These are phyloP conservation scores for Lochmaea capreae DNA, from an alignment of 2,888 invertebrate species.

Conservation along the genomic window DNA sequence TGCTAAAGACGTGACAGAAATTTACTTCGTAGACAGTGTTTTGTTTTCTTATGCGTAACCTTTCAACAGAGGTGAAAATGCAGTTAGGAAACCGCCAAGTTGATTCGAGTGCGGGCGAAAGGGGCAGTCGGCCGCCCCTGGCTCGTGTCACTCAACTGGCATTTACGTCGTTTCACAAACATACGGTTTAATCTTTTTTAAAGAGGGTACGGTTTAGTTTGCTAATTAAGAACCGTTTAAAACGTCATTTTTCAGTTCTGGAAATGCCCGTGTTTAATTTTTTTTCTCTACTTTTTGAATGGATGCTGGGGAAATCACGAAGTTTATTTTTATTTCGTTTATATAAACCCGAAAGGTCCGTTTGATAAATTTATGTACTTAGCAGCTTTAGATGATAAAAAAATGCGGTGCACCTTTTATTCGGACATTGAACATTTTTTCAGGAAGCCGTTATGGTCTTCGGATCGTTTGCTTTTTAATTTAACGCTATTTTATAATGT, in stretches of 20 bases:
- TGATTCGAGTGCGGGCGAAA: constrained; percentile 16
- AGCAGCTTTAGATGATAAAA: background rate
- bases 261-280: constrained; percentile 12
- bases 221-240: constrained; percentile 67
- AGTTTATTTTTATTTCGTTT: constrained; percentile 14
- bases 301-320: constrained; percentile 17
- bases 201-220: constrained; percentile 66
- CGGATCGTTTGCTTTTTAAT: too few relatives aligned
- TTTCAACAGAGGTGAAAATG: background rate
- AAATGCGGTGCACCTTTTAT: background rate
- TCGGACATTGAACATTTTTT: background rate
- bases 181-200: constrained; percentile 67
- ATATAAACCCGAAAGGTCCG: background rate
- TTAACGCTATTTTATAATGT: too few relatives aligned
- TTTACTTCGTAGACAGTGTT: too few relatives aligned
- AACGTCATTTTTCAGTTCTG: constrained; percentile 65
- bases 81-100: background rate
- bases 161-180: constrained; percentile 66
- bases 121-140: constrained; percentile 38
- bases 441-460: too few relatives aligned
- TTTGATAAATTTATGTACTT: constrained; percentile 19
- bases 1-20: too few relatives aligned
- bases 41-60: background rate
- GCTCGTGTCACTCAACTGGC: constrained; percentile 65
- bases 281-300: constrained; percentile 1